Conservation (phyloP, 2,888 invertebrate genomes). For the Torymus auratus region DNA sequence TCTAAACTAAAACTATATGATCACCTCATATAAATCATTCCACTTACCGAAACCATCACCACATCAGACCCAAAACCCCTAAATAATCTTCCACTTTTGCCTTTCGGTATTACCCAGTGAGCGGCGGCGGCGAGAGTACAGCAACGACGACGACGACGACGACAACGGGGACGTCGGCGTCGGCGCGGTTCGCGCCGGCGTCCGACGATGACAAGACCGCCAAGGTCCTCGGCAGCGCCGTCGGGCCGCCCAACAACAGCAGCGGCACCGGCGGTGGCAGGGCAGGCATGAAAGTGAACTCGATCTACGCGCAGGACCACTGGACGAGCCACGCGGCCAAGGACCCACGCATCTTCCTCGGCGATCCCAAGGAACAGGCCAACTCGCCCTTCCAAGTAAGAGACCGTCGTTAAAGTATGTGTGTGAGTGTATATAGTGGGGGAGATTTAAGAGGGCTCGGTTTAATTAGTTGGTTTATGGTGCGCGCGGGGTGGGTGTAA, state of each 20-base stretch:
- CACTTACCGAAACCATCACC: too few relatives aligned
- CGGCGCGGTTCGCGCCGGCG: constrained; percentile 63
- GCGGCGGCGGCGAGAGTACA: background rate
- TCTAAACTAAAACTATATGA: too few relatives aligned
- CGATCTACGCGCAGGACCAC: constrained; percentile 74
- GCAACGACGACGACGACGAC: constrained; percentile 19
- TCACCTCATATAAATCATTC: too few relatives aligned
- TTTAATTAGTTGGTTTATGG: too few relatives aligned
- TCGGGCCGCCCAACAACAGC: background rate
- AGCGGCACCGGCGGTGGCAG: background rate
- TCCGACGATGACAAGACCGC: constrained; percentile 55
- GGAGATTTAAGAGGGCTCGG: too few relatives aligned
- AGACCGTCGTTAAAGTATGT: background rate
- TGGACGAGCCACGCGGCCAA: constrained; percentile 66
- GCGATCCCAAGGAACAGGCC: constrained; percentile 68
- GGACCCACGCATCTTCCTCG: constrained; percentile 69
- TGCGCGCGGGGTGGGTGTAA: too few relatives aligned
- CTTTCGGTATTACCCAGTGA: background rate
- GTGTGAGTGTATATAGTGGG: too few relatives aligned
- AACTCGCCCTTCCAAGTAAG: constrained; percentile 70
- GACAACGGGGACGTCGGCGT: constrained; percentile 65
- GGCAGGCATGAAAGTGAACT: constrained; percentile 73
- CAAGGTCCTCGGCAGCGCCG: constrained; percentile 62
- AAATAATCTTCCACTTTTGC: too few relatives aligned
- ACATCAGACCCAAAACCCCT: too few relatives aligned